A percentile compares a stretch with the other conserved stretches of the same genome.
phyloP scores from a whole-genome alignment of 2,888 invertebrate species.

The Ophioninae sp. region DNA sequence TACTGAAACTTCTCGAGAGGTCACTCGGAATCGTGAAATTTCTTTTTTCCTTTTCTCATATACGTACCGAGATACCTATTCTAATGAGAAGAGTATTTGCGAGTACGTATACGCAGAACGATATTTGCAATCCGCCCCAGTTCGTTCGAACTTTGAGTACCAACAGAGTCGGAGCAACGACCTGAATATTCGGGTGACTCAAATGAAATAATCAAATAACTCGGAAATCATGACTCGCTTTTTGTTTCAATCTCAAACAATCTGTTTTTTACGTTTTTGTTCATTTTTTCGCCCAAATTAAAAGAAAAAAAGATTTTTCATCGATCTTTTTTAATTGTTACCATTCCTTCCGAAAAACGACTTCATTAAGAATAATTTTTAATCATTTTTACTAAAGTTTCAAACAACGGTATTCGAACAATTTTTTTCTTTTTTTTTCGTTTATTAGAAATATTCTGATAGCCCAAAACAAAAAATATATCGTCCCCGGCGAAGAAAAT shows the following conservation, averaged over 20 bases:
- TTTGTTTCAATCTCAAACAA: neutral
- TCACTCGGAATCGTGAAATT: constrained; percentile 29
- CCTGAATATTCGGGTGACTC: neutral
- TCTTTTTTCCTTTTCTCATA: neutral
- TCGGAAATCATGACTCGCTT: neutral
- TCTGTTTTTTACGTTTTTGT: neutral
- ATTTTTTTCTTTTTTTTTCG: too few species aligned
- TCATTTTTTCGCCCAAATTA: neutral
- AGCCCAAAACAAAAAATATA: too few species aligned
- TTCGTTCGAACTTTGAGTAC: constrained; percentile 29
- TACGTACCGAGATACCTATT: neutral
- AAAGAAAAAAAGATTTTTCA: too few species aligned
- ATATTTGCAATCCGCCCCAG: constrained; percentile 19
- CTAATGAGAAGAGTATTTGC: constrained; percentile 24
- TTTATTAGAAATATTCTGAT: too few species aligned
- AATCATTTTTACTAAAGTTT: too few species aligned
- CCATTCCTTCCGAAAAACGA: neutral
- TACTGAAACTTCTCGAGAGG: constrained; percentile 48
- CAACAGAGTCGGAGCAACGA: neutral
- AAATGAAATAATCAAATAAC: neutral
- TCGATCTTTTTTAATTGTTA: neutral
- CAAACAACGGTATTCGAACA: too few species aligned
- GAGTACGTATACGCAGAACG: neutral
- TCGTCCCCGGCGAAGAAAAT: too few species aligned
- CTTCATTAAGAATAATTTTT: neutral